Conservation (phyloP, 1,140 invertebrate species). For the Drosophila repletoides region DNA sequence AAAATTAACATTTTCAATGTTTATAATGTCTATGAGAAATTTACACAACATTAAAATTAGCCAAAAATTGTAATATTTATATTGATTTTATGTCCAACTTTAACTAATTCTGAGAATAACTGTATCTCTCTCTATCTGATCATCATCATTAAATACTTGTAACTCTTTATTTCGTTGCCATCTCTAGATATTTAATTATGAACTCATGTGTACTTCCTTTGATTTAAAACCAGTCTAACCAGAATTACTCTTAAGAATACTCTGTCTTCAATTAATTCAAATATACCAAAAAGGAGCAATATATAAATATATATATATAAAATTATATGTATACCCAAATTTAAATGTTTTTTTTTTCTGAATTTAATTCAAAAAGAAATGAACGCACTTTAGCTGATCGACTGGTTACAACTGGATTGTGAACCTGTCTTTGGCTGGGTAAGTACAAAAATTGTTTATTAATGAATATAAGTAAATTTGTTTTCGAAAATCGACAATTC, state of each 20-base stretch:
- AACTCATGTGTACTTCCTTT: constrained; percentile 48
- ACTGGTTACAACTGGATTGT: constrained; percentile 1
- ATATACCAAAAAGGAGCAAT: constrained; percentile 58
- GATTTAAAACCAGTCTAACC: constrained; percentile 60
- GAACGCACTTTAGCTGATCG: background rate
- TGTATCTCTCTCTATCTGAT: constrained; percentile 5
- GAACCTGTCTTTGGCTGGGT: background rate
- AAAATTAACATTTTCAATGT: constrained; percentile 66
- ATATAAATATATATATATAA: constrained; percentile 43
- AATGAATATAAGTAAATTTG: background rate
- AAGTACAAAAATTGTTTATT: background rate
- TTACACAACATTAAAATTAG: constrained; percentile 53
- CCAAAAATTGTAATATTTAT: constrained; percentile 25
- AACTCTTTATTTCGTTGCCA: background rate
- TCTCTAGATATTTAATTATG: constrained; percentile 17
- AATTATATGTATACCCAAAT: constrained; percentile 15
- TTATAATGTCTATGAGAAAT: constrained; percentile 52
- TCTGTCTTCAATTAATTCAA: constrained; percentile 66
- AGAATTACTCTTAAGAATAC: constrained; percentile 54
- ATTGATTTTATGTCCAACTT: constrained; percentile 18
- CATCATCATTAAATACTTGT: background rate
- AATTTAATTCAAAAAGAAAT: background rate
- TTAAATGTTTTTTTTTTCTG: background rate
- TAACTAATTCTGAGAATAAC: constrained; percentile 1
- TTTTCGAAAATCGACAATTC: no score